Evolutionary conservation across 2,888 invertebrate species (phyloP), one percentile per base, ranked within the genome.

Genomic region (Rhagonycha lutea): DNA sequence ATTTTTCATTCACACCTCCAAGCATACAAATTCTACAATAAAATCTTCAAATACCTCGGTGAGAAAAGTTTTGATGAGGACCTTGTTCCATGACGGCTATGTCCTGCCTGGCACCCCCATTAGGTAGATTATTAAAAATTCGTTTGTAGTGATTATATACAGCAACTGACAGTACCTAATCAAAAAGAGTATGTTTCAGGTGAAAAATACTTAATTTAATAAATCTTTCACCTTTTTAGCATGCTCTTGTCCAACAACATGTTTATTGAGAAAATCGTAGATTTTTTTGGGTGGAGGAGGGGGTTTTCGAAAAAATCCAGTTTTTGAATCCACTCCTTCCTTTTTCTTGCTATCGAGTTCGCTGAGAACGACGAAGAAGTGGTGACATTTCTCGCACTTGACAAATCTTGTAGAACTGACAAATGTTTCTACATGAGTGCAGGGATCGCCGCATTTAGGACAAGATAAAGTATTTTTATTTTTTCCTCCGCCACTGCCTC

Each of bases 121-220:
- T 91, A 82, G 93, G 94, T 77, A 96, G 91, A 89, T 98, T 98
- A 88, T 98, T 97, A 88, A 96, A 96, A 85, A 99, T 97, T 83
- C 99, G 91, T 89, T 99, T 98, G 89, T 99, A 99, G 87, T 99
- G 99, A 89, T 99, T 98, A 89, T 99, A 99, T 0, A 99, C 99
- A 11, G 99, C 98, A 47, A 99, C 99, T 0, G 98, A 94, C 60
- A 99, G 90, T 61, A 98, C 98, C 88, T 88, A 75, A 60, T 84
- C 80, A 70, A 70, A 78, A 79, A 79, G 74, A 68, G 32, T 69
- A 68, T 61, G 12, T n/a, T 14, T 32, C 8, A 4, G 11, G 23
- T 23, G 12, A 23, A 12, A 63, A 68, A 32, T 2, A 9, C 2
- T 29, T 32, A 14, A 60, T 61, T 11, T 73, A 26, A 26, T 62